Evolutionary conservation across 2,888 invertebrate species (phyloP).

Genomic region (Loripinus fragilis): DNA sequence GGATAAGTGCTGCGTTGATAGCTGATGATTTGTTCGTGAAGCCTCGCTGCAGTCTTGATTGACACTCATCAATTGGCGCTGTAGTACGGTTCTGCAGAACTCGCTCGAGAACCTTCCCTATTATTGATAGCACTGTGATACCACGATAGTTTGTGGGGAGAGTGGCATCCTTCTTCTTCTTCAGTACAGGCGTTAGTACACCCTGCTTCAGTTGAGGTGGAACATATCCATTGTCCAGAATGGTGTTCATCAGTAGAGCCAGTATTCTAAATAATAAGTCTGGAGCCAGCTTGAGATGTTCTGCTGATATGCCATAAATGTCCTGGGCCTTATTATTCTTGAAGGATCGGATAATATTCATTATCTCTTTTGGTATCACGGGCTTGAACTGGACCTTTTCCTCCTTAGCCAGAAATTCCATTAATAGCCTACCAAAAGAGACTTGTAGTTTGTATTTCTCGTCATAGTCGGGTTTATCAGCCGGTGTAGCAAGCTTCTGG

Average conservation of each 20-base stretch:
- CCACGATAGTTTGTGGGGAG: constrained; percentile 7
- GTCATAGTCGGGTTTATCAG: neutral
- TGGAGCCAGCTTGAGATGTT: neutral
- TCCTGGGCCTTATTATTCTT: neutral
- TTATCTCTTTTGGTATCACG: neutral
- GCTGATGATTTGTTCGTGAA: constrained; percentile 1
- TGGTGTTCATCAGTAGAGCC: neutral
- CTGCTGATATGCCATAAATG: neutral
- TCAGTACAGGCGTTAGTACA: neutral
- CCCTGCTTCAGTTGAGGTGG: constrained; percentile 2
- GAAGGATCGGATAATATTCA: neutral
- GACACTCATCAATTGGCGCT: neutral
- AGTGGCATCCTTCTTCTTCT: neutral
- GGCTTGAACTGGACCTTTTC: neutral
- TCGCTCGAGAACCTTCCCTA: neutral
- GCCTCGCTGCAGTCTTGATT: neutral
- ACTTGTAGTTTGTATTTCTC: neutral
- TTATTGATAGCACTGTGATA: neutral
- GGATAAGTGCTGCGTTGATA: too few relatives aligned
- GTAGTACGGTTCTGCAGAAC: neutral
- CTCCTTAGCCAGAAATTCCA: neutral
- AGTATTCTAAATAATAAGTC: neutral
- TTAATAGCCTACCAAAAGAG: neutral
- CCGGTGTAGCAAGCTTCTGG: neutral
- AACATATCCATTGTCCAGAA: neutral